Conservation (phyloP, 2,797 vertebrate genomes). For the Calcarius lapponicus region DNA sequence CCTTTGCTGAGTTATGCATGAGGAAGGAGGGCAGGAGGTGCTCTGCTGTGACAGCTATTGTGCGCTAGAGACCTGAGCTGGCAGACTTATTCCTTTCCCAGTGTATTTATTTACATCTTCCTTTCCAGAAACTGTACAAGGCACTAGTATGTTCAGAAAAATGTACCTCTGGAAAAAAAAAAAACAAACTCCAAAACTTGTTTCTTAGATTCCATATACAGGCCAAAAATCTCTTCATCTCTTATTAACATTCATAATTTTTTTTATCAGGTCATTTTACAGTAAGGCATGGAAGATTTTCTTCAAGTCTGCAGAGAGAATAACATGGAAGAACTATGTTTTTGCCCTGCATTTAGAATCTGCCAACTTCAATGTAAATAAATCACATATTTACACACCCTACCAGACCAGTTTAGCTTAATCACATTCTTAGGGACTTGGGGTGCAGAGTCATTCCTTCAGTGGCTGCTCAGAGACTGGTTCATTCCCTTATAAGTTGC, state of each 20-base stretch:
- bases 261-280: not conserved
- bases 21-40: constrained; percentile 52
- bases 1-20: constrained; percentile 19
- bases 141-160: not conserved
- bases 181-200: not conserved
- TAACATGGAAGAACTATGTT: not conserved
- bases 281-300: not conserved
- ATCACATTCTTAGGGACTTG: not conserved
- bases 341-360: not conserved
- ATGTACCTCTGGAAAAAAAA: not conserved
- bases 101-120: constrained; percentile 26
- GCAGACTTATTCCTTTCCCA: not conserved
- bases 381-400: not conserved
- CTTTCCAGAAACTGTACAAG: not conserved
- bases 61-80: constrained; percentile 15
- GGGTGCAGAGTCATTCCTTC: not conserved
- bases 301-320: not conserved
- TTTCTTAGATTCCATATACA: not conserved
- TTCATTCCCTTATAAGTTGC: not conserved
- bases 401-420: not conserved
- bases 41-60: constrained; percentile 14
- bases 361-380: not conserved
- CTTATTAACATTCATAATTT: not conserved
- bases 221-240: not conserved
- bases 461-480: not conserved